phyloP scores from a whole-genome alignment of 2,113 vertebrate genomes.

The Muntiacus reevesi region DNA sequence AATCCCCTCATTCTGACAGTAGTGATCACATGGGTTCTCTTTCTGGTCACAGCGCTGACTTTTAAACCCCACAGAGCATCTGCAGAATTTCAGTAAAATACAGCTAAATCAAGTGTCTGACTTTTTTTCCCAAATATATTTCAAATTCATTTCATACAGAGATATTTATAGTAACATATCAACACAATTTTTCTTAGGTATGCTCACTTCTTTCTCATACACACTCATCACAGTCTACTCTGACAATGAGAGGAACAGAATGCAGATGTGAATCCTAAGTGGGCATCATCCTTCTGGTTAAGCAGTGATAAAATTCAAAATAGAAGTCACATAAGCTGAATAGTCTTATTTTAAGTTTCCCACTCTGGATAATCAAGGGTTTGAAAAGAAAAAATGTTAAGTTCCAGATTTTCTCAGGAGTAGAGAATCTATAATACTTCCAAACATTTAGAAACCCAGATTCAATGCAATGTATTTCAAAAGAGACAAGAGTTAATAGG shows the following conservation, averaged over 20 bases:
- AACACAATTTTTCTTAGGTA: not conserved
- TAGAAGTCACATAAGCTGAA: not conserved
- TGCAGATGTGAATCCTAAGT: fast-evolving
- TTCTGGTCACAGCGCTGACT: conserved; percentile 99
- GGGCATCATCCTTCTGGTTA: not conserved
- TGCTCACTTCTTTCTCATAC: not conserved
- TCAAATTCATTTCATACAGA: conserved; percentile 73
- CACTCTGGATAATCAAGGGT: not conserved
- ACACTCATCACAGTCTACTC: not conserved
- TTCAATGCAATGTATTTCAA: not conserved
- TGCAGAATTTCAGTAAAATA: conserved; percentile 97
- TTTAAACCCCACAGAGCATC: conserved; percentile 99
- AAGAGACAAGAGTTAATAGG: conserved; percentile 44
- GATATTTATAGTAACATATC: conserved; percentile 50
- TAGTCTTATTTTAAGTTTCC: not conserved
- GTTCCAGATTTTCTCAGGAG: not conserved
- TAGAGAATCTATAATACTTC: not conserved
- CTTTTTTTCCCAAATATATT: conserved; percentile 72
- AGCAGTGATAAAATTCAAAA: not conserved
- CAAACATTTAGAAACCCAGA: conserved; percentile 27
- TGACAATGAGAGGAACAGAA: not conserved
- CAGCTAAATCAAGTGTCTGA: conserved; percentile 85
- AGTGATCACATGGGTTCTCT: conserved; percentile 99
- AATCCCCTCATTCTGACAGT: conserved; percentile 99
- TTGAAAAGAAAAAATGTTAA: not conserved